A percentile compares a stretch with the other conserved stretches of the same genome.
Conservation (phyloP, 2,113 vertebrate species). For the Mesocricetus auratus region DNA sequence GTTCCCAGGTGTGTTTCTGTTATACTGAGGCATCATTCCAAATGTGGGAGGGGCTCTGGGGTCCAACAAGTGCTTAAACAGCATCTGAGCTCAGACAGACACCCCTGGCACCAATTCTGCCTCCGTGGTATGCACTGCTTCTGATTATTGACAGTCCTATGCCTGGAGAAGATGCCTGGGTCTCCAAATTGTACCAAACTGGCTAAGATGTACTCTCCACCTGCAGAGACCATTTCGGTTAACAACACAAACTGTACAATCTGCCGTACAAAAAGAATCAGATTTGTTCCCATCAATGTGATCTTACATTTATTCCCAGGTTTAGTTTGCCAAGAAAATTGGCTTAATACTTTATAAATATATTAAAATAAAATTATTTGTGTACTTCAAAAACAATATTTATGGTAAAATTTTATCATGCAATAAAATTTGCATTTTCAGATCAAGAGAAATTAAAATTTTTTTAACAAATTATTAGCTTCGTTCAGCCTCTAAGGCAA, state of each 20-base stretch:
- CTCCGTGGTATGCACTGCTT: not conserved
- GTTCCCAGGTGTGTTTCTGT: not conserved
- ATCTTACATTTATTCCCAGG: not conserved
- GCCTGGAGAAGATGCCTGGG: not conserved
- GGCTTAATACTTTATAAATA: not conserved
- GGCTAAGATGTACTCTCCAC: not conserved
- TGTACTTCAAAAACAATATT: conserved; percentile 1
- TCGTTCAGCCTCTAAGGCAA: not conserved
- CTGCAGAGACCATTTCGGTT: not conserved
- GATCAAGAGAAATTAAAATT: not conserved
- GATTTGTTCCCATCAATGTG: not conserved
- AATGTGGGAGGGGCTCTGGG: not conserved
- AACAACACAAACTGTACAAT: not conserved
- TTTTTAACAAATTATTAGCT: not conserved
- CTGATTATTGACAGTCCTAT: not conserved
- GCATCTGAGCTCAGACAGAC: not conserved
- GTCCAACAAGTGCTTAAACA: not conserved
- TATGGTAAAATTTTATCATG: conserved; percentile 7
- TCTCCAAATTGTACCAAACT: not conserved
- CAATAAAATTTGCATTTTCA: conserved; percentile 30
- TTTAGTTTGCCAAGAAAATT: not conserved
- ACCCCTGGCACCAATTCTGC: fast-evolving
- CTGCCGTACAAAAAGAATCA: not conserved
- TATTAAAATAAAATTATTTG: not conserved
- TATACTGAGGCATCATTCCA: not conserved